phyloP scores from a whole-genome alignment of 1,140 invertebrate genomes.

The Sarcophaga peregrina region DNA sequence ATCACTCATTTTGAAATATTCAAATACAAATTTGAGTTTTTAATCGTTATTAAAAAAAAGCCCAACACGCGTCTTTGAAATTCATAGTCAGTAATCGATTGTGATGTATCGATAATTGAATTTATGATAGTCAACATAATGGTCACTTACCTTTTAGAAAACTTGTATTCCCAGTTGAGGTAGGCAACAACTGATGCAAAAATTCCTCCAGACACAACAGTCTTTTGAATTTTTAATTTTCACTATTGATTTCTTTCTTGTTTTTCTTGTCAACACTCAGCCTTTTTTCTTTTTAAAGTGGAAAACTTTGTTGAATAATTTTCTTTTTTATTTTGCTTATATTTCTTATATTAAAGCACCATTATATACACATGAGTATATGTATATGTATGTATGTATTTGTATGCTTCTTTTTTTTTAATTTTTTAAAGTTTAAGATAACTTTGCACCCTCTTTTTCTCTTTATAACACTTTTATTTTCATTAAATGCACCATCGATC shows the following conservation, averaged over 20 bases:
- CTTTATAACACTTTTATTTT: neutral
- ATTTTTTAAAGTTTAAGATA: neutral
- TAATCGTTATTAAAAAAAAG: too few relatives aligned
- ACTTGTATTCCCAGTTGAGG: constrained; percentile 21
- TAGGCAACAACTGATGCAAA: neutral
- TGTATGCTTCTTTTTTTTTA: too few relatives aligned
- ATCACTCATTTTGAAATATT: too few relatives aligned
- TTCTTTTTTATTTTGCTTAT: neutral
- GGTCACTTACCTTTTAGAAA: neutral
- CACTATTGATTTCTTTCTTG: neutral
- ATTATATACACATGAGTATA: too few relatives aligned
- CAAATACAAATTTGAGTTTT: too few relatives aligned
- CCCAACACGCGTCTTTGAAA: too few relatives aligned
- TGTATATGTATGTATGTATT: too few relatives aligned
- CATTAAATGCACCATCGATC: constrained; percentile 34
- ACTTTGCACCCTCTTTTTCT: neutral
- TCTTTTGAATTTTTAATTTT: neutral
- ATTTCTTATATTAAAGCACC: neutral
- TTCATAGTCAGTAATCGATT: too few relatives aligned
- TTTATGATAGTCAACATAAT: neutral
- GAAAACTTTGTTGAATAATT: neutral
- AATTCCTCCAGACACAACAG: neutral
- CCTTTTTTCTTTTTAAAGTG: neutral
- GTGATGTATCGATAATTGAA: too few relatives aligned
- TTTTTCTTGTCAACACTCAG: neutral